A percentile compares a stretch with the other conserved stretches of the same genome.
phyloP scores from a whole-genome alignment of 92 coral and sea anemone species.

The Porites divaricata region DNA sequence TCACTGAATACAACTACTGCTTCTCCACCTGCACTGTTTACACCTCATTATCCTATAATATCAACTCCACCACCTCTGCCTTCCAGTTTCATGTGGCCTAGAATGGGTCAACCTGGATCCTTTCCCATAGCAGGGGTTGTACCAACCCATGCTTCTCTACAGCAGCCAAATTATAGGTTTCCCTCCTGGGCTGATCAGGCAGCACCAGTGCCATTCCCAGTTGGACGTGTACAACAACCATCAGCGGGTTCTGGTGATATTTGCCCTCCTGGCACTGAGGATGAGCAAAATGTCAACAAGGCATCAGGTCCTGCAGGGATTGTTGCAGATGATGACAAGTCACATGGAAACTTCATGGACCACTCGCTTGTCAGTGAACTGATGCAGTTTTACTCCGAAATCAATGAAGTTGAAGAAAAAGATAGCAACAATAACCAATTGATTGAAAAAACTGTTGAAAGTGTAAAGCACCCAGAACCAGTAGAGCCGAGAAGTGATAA shows the following conservation, averaged over 20 bases:
- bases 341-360: slow-evolving; percentile 31
- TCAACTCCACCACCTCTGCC: neutral
- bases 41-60: neutral
- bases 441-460: neutral
- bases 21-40: neutral
- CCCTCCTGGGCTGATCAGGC: neutral
- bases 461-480: neutral
- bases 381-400: slow-evolving; percentile 47
- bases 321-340: neutral
- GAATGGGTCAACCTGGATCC: neutral
- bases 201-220: slow-evolving; percentile 1
- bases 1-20: neutral
- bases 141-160: neutral
- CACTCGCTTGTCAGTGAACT: slow-evolving; percentile 14
- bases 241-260: neutral
- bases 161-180: neutral
- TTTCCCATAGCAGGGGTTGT: neutral
- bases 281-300: neutral
- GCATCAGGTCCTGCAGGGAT: neutral
- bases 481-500: neutral
- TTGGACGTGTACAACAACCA: neutral
- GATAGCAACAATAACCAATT: neutral
- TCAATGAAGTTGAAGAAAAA: slow-evolving; percentile 7
- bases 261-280: slow-evolving; percentile 27
- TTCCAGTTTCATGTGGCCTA: neutral